Conservation (phyloP, 2,797 vertebrate species). For the Jordanella pulchra region DNA sequence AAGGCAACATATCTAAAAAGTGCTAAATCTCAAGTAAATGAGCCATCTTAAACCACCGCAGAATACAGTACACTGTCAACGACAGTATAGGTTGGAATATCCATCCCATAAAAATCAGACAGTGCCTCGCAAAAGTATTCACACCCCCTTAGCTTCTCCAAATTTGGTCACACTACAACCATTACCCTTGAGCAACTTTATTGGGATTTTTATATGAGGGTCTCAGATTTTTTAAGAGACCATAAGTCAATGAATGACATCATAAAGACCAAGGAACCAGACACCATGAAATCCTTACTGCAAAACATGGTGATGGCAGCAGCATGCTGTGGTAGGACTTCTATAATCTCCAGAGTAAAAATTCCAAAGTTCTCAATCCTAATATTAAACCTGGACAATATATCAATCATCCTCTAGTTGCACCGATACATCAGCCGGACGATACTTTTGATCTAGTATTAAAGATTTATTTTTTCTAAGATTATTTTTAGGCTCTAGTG, state of each 20-base stretch:
- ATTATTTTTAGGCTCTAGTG: too few relatives aligned
- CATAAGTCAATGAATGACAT: not conserved
- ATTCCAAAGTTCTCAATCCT: not conserved
- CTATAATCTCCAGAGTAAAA: not conserved
- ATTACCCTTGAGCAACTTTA: not conserved
- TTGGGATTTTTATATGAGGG: not conserved
- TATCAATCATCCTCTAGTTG: not conserved
- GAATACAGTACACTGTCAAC: constrained; percentile 26
- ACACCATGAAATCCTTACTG: too few relatives aligned
- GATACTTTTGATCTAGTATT: too few relatives aligned
- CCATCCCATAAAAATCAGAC: not conserved
- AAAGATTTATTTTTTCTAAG: too few relatives aligned
- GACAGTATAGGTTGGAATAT: constrained; percentile 19
- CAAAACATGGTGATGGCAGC: not conserved
- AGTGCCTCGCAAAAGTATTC: not conserved
- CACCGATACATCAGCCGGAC: too few relatives aligned
- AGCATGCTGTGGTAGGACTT: not conserved
- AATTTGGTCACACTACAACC: not conserved
- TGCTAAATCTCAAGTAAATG: constrained; percentile 61
- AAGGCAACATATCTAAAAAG: constrained; percentile 71
- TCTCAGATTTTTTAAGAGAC: not conserved
- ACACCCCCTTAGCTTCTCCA: not conserved
- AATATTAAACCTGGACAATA: not conserved
- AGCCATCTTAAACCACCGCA: constrained; percentile 43
- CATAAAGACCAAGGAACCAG: not conserved